Conservation (phyloP, 2,888 invertebrate genomes). For the Leptinotarsa tumamoca region DNA sequence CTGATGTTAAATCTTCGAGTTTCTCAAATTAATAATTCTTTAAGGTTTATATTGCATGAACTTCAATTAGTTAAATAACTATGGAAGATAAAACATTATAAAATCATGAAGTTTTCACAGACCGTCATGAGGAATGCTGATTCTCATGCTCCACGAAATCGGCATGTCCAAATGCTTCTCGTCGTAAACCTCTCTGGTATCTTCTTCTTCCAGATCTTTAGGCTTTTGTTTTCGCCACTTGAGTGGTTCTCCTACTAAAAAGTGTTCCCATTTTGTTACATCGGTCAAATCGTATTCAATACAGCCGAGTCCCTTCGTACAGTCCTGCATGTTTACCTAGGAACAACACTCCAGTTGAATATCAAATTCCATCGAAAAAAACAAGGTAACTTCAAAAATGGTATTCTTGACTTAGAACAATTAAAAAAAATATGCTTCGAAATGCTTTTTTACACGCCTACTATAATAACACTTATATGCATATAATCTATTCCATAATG, state of each 20-base stretch:
- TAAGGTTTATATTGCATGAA: too few relatives aligned
- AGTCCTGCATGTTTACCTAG: conserved; percentile 74
- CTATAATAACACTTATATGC: too few relatives aligned
- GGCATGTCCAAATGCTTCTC: conserved; percentile 85
- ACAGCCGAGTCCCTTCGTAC: conserved; percentile 66
- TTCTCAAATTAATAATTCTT: too few relatives aligned
- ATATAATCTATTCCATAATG: too few relatives aligned
- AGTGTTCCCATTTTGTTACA: conserved; percentile 77
- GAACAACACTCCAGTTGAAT: conserved; percentile 15
- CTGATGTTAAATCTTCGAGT: too few relatives aligned
- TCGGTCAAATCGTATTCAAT: conserved; percentile 75
- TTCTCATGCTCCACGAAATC: conserved; percentile 77
- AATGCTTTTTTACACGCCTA: too few relatives aligned
- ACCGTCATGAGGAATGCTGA: conserved; percentile 74
- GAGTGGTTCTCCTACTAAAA: conserved; percentile 78
- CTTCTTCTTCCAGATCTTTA: conserved; percentile 68
- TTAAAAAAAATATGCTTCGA: too few relatives aligned
- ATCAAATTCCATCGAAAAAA: not conserved
- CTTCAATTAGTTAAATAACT: too few relatives aligned
- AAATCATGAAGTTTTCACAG: conserved; percentile 19
- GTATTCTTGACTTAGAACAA: too few relatives aligned
- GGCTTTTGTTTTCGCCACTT: conserved; percentile 61
- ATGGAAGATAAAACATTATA: too few relatives aligned
- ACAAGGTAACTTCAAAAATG: not conserved
- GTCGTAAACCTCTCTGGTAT: conserved; percentile 66